Conservation (phyloP, 2,888 invertebrate genomes). For the Epinotia ramella region DNA sequence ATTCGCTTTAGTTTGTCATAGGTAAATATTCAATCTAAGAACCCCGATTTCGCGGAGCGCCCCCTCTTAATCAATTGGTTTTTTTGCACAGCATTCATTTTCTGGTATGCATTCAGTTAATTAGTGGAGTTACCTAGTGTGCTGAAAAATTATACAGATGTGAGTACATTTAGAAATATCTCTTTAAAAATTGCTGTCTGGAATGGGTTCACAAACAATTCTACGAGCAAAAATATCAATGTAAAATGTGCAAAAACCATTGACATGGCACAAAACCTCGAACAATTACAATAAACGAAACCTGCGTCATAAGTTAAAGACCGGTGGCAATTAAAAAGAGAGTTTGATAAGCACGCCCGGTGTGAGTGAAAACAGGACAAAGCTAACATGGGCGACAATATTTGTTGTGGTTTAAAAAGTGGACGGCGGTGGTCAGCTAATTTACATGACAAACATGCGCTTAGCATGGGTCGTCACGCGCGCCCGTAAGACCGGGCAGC, state of each 20-base stretch:
- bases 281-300: slow-evolving; percentile 23
- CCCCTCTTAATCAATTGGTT: too few relatives aligned
- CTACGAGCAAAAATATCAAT: neutral
- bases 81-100: too few relatives aligned
- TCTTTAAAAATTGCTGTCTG: neutral
- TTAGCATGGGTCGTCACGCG: slow-evolving; percentile 84
- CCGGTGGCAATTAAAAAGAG: slow-evolving; percentile 62
- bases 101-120: too few relatives aligned
- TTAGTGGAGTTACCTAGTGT: too few relatives aligned
- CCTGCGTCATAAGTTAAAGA: slow-evolving; percentile 49
- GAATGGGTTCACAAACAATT: neutral
- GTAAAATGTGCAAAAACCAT: neutral
- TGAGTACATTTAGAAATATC: too few relatives aligned
- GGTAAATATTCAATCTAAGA: too few relatives aligned
- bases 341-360: slow-evolving; percentile 37
- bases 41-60: too few relatives aligned
- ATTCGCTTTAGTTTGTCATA: too few relatives aligned
- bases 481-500: slow-evolving; percentile 67
- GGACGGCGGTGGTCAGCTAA: slow-evolving; percentile 73
- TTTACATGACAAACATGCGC: slow-evolving; percentile 83
- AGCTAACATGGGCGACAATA: slow-evolving; percentile 63
- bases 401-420: slow-evolving; percentile 79
- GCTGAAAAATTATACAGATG: too few relatives aligned
- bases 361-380: slow-evolving; percentile 46
- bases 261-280: neutral